A percentile compares a stretch with the other conserved stretches of the same genome.
phyloP scores from a whole-genome alignment of 2,888 invertebrate species.

The Laothoe populi region DNA sequence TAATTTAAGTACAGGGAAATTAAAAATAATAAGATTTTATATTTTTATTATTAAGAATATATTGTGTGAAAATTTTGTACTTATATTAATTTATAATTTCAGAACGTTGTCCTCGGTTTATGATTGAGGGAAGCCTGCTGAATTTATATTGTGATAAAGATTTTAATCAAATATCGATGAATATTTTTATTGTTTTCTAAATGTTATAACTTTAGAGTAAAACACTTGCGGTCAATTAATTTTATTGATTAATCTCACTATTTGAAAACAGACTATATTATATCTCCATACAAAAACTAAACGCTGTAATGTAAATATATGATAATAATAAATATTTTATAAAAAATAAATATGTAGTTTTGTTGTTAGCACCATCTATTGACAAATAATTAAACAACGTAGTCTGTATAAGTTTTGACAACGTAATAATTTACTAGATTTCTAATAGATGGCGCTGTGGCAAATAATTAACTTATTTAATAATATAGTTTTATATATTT shows the following conservation, averaged over 20 bases:
- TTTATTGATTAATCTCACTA: not conserved
- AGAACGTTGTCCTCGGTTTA: conserved; percentile 78
- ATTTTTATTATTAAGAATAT: conserved; percentile 3
- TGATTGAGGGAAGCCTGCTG: conserved; percentile 79
- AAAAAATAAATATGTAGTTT: not conserved
- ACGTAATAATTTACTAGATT: not conserved
- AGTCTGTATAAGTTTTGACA: not conserved
- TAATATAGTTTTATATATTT: not conserved
- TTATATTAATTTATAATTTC: conserved; percentile 70
- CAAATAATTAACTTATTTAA: not conserved
- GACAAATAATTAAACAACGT: not conserved
- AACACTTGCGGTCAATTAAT: not conserved
- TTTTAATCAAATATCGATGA: not conserved
- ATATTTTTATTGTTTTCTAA: not conserved
- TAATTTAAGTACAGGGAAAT: conserved; percentile 40
- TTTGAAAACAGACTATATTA: conserved; percentile 9
- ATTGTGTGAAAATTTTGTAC: conserved; percentile 15
- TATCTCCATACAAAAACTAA: not conserved
- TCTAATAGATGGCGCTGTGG: not conserved
- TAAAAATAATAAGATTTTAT: no score
- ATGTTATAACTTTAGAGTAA: not conserved
- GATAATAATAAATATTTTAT: conserved; percentile 10
- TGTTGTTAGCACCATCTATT: not conserved
- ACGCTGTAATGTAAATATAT: conserved; percentile 15
- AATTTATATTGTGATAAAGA: conserved; percentile 61